Conservation (phyloP, 2,113 vertebrate genomes). For the Tetraodon nigroviridis region DNA sequence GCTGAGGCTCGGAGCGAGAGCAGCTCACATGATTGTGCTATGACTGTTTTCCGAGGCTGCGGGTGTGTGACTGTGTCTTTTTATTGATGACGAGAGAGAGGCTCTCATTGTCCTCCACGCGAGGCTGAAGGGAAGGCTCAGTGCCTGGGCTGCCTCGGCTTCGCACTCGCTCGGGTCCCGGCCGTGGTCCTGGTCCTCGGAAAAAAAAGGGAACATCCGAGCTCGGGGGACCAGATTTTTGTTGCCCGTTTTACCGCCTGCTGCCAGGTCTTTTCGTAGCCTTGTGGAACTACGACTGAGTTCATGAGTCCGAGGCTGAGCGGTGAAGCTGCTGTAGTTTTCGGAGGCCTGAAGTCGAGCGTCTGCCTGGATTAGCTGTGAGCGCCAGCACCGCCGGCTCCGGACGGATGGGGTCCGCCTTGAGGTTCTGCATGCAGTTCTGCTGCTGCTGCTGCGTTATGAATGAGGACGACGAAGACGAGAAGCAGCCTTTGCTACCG, state of each 20-base stretch:
- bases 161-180: constrained; percentile 1
- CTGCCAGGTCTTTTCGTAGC: constrained; percentile 4
- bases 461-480: constrained; percentile 61
- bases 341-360: not conserved
- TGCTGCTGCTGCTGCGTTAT: constrained; percentile 72
- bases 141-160: constrained; percentile 18
- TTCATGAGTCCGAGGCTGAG: not conserved
- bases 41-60: constrained; percentile 64
- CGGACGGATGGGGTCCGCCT: constrained; percentile 66
- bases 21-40: constrained; percentile 72
- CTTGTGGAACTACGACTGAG: constrained; percentile 1
- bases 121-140: constrained; percentile 34
- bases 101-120: constrained; percentile 37
- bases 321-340: constrained; percentile 6
- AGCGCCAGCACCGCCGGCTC: not conserved
- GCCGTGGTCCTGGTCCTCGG: constrained; percentile 13
- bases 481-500: constrained; percentile 75
- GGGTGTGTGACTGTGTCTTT: constrained; percentile 42
- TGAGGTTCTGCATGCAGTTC: constrained; percentile 65
- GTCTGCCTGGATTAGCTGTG: constrained; percentile 17
- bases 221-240: constrained; percentile 2
- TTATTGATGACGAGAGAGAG: constrained; percentile 6
- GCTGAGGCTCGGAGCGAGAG: constrained; percentile 2
- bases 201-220: constrained; percentile 39
- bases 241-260: not conserved